A percentile compares a stretch with the other conserved stretches of the same genome.
phyloP scores from a whole-genome alignment of 2,797 vertebrate species.

The Epinephelus coioides region DNA sequence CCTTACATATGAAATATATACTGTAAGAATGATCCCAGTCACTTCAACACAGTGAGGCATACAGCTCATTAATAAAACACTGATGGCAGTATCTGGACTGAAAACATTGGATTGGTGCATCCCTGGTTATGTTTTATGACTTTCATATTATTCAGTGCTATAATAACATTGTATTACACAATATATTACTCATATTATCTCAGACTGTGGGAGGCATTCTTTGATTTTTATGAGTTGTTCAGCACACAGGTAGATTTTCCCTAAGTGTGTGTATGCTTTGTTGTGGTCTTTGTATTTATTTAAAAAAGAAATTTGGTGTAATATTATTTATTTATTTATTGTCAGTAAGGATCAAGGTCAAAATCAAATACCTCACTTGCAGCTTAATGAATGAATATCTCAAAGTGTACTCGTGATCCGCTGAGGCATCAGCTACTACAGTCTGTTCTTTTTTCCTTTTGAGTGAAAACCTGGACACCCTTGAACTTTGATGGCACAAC shows the following conservation, averaged over 20 bases:
- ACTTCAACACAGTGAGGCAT: too few relatives aligned
- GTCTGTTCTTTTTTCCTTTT: not conserved
- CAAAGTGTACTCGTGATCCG: not conserved
- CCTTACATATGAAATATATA: too few relatives aligned
- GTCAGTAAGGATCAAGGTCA: not conserved
- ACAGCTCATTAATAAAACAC: too few relatives aligned
- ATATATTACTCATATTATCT: not conserved
- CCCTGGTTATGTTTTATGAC: too few relatives aligned
- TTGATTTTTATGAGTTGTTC: not conserved
- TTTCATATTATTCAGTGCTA: too few relatives aligned
- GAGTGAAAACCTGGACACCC: constrained; percentile 6
- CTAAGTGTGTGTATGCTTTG: not conserved
- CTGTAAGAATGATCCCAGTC: too few relatives aligned
- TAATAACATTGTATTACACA: not conserved
- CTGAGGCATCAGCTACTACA: not conserved
- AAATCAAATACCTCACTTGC: not conserved
- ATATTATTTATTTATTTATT: not conserved
- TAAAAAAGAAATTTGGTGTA: not conserved
- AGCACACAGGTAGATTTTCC: not conserved
- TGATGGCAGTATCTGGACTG: too few relatives aligned
- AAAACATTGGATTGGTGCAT: too few relatives aligned
- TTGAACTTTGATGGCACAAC: not conserved
- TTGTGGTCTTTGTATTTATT: not conserved
- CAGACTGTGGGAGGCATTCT: not conserved
- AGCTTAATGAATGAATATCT: not conserved